A percentile compares a stretch with the other conserved stretches of the same genome.
Conservation (phyloP, 2,888 invertebrate species). For the Diarsia brunnea region DNA sequence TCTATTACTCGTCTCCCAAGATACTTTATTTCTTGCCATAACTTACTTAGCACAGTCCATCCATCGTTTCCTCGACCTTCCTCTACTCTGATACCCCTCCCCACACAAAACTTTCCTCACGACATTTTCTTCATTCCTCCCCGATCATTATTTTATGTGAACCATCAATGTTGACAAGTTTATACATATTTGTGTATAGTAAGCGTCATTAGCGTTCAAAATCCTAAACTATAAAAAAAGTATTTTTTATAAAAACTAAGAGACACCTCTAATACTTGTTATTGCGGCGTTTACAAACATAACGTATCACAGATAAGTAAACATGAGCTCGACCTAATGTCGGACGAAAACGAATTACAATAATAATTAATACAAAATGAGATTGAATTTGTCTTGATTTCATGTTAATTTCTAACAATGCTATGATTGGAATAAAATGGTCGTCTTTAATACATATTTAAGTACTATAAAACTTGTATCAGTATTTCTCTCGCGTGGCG, state of each 20-base stretch:
- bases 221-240: conserved; percentile 31
- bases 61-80: too few relatives aligned
- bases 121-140: neutral
- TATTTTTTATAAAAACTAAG: conserved; percentile 58
- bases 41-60: too few relatives aligned
- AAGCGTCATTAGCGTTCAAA: conserved; percentile 48
- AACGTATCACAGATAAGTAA: conserved; percentile 89
- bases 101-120: too few relatives aligned
- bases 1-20: too few relatives aligned
- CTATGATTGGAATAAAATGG: conserved; percentile 40
- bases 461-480: neutral
- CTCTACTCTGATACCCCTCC: too few relatives aligned
- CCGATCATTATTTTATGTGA: neutral
- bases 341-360: conserved; percentile 58
- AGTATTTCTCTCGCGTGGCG: neutral
- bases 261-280: conserved; percentile 81
- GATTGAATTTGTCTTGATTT: conserved; percentile 62
- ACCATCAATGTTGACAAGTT: neutral
- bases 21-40: too few relatives aligned
- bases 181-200: neutral
- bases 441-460: neutral
- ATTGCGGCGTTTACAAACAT: conserved; percentile 85
- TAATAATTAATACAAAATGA: conserved; percentile 54
- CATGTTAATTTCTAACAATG: conserved; percentile 46
- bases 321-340: conserved; percentile 74